phyloP scores from a whole-genome alignment of 2,797 vertebrate species.

The Aldrovandia affinis region DNA sequence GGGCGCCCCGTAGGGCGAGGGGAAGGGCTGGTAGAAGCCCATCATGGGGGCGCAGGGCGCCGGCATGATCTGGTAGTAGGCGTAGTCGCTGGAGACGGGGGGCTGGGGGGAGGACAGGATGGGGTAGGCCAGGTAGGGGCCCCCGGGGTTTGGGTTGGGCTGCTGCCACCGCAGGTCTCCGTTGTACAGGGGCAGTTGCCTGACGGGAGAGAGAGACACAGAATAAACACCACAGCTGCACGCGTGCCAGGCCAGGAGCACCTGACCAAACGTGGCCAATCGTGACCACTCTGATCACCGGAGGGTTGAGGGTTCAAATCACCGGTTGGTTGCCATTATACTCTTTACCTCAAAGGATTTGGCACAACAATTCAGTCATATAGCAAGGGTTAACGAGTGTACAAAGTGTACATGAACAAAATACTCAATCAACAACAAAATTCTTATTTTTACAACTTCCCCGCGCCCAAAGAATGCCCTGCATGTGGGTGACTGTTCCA shows the following conservation, averaged over 20 bases:
- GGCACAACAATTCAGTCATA: too few relatives aligned
- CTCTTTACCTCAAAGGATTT: too few relatives aligned
- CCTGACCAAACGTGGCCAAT: not conserved
- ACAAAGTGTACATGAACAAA: not conserved
- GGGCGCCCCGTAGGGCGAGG: constrained; percentile 80
- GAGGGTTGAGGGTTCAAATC: not conserved
- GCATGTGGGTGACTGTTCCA: constrained; percentile 63
- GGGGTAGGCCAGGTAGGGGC: constrained; percentile 94
- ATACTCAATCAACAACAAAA: not conserved
- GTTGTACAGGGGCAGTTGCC: constrained; percentile 91
- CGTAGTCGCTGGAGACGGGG: constrained; percentile 89
- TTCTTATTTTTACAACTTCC: not conserved
- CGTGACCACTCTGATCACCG: not conserved
- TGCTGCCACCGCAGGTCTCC: constrained; percentile 95
- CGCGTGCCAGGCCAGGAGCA: not conserved
- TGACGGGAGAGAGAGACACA: constrained; percentile 60
- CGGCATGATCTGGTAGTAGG: constrained; percentile 95
- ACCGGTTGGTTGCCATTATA: too few relatives aligned
- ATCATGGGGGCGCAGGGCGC: constrained; percentile 94
- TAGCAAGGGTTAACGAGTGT: not conserved
- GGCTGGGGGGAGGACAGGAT: constrained; percentile 91
- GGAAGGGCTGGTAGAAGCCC: constrained; percentile 97
- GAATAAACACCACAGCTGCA: constrained; percentile 10
- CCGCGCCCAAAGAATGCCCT: not conserved
- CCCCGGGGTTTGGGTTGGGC: constrained; percentile 84